Conservation (phyloP, 2,113 vertebrate species). For the Tursiops truncatus region DNA sequence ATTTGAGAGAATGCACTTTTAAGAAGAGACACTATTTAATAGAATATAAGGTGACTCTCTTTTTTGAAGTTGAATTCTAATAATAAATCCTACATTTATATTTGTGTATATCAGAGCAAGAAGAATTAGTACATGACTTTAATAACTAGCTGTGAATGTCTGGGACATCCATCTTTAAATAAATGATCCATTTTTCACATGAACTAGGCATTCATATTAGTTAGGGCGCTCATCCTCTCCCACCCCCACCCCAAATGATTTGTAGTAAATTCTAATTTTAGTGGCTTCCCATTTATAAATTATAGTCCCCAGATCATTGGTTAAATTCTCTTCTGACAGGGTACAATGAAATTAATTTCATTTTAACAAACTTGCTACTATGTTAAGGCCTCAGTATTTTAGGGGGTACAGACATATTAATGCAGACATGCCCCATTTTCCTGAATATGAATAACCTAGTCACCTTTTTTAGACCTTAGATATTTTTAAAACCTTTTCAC, state of each 20-base stretch:
- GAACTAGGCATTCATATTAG: not conserved
- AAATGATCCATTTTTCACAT: not conserved
- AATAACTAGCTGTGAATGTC: not conserved
- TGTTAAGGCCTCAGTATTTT: not conserved
- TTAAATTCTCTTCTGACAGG: not conserved
- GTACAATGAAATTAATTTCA: not conserved
- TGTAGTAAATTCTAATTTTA: not conserved
- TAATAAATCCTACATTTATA: not conserved
- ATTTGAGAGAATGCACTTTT: not conserved
- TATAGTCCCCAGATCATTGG: not conserved
- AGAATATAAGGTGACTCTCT: not conserved
- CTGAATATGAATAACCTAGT: not conserved
- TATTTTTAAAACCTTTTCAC: not conserved
- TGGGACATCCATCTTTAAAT: not conserved
- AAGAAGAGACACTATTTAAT: not conserved
- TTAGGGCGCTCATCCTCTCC: not conserved
- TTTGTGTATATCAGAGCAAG: not conserved
- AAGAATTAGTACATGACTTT: not conserved
- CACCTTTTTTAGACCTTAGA: not conserved
- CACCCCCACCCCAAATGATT: not conserved
- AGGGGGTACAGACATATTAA: not conserved
- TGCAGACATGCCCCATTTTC: not conserved
- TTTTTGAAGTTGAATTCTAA: not conserved
- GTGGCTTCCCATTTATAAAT: not conserved
- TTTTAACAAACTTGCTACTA: not conserved